Conservation (phyloP, 2,113 vertebrate genomes). For the Ammospiza nelsoni region DNA sequence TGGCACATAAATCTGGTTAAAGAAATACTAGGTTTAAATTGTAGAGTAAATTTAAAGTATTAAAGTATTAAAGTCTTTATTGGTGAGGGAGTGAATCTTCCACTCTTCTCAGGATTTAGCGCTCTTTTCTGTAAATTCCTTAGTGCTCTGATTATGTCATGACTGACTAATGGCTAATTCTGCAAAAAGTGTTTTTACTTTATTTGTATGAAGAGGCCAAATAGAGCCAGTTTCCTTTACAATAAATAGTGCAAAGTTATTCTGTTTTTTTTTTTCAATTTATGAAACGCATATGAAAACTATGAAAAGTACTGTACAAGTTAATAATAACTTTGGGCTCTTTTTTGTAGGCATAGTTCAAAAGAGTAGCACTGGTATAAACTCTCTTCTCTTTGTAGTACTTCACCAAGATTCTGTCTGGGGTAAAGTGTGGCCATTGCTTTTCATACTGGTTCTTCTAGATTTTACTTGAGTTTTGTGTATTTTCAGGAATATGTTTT, state of each 20-base stretch:
- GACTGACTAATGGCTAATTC: neutral
- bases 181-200: neutral
- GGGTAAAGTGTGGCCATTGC: neutral
- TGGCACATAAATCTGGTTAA: neutral
- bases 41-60: neutral
- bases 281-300: neutral
- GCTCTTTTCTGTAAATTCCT: neutral
- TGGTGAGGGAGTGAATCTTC: neutral
- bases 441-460: neutral
- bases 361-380: neutral
- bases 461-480: neutral
- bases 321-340: neutral
- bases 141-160: neutral
- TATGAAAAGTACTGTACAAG: neutral
- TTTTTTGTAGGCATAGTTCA: neutral
- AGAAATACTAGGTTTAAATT: neutral
- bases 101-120: neutral
- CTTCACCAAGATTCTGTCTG: neutral
- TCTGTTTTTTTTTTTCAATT: constrained; percentile 1
- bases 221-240: neutral
- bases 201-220: neutral
- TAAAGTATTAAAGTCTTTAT: neutral
- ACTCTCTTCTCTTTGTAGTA: neutral
- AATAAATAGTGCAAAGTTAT: neutral
- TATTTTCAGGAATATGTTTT: neutral